Percentiles rank a stretch among this genome's conserved stretches.
Evolutionary conservation across 2,888 invertebrate species (phyloP).

Genomic region (Sylvicola cinctus): DNA sequence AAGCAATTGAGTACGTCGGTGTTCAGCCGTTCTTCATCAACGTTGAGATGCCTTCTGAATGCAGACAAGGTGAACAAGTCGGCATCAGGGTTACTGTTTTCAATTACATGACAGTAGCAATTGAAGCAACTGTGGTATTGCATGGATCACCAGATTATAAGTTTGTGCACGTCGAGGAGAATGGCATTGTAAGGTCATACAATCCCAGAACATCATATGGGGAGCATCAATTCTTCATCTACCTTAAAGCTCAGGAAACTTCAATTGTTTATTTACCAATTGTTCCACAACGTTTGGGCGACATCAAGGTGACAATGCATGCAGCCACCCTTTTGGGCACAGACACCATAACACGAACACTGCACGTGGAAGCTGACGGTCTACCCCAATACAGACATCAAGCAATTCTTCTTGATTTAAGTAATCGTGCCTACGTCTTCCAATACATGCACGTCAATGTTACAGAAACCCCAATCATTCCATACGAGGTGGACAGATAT

Average conservation of each 20-base stretch:
- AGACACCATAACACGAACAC: slow-evolving; percentile 39
- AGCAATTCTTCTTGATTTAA: slow-evolving; percentile 75
- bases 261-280: slow-evolving; percentile 76
- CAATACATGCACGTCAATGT: slow-evolving; percentile 93
- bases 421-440: slow-evolving; percentile 75
- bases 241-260: slow-evolving; percentile 57
- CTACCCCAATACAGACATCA: slow-evolving; percentile 83
- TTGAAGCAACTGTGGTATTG: slow-evolving; percentile 76
- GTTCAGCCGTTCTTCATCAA: slow-evolving; percentile 87
- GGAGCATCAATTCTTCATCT: slow-evolving; percentile 89
- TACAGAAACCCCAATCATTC: slow-evolving; percentile 80
- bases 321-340: slow-evolving; percentile 54
- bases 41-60: slow-evolving; percentile 70
- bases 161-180: slow-evolving; percentile 78
- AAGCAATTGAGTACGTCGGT: slow-evolving; percentile 69
- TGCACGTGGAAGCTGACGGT: slow-evolving; percentile 72
- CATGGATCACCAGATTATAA: slow-evolving; percentile 69
- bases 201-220: slow-evolving; percentile 78
- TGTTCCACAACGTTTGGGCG: slow-evolving; percentile 60
- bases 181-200: slow-evolving; percentile 71
- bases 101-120: slow-evolving; percentile 71
- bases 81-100: slow-evolving; percentile 84
- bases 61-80: slow-evolving; percentile 81
- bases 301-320: slow-evolving; percentile 51
- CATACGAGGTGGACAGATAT: slow-evolving; percentile 75